Conservation (phyloP, 2,888 invertebrate species). For the Mesodorylaimus sp. region DNA sequence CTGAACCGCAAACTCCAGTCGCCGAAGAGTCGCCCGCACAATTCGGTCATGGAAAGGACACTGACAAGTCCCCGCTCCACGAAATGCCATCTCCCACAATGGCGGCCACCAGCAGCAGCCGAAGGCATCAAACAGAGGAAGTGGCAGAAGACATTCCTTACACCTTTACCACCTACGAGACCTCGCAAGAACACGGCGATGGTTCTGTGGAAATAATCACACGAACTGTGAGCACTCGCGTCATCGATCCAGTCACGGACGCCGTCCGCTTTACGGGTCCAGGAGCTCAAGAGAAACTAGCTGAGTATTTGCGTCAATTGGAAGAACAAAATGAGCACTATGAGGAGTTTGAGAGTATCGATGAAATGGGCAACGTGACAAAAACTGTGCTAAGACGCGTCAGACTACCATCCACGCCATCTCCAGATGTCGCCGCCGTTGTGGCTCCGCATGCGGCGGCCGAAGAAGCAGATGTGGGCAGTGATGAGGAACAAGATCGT, state of each 20-base stretch:
- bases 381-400: slow-evolving; percentile 13
- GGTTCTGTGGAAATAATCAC: slow-evolving; percentile 26
- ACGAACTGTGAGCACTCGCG: slow-evolving; percentile 24
- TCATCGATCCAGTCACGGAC: slow-evolving; percentile 23
- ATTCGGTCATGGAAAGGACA: not conserved
- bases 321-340: slow-evolving; percentile 12
- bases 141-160: too few species aligned
- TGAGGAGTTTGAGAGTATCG: slow-evolving; percentile 24
- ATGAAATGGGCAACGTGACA: slow-evolving; percentile 26
- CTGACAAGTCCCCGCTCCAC: not conserved
- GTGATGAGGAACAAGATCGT: too few species aligned
- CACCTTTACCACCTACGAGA: slow-evolving; percentile 28
- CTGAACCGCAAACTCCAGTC: slow-evolving; percentile 6
- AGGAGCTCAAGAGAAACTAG: slow-evolving; percentile 17
- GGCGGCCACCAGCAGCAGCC: slow-evolving; percentile 16
- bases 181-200: slow-evolving; percentile 19
- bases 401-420: too few species aligned
- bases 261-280: slow-evolving; percentile 27
- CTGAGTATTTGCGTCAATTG: slow-evolving; percentile 19
- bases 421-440: too few species aligned
- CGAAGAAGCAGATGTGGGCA: too few species aligned
- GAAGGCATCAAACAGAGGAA: too few species aligned
- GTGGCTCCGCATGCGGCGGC: too few species aligned
- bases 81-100: slow-evolving; percentile 13
- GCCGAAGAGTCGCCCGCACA: not conserved